Base-by-base conservation (phyloP, 2,888 invertebrate species). In the Agrochola litura region DNA sequence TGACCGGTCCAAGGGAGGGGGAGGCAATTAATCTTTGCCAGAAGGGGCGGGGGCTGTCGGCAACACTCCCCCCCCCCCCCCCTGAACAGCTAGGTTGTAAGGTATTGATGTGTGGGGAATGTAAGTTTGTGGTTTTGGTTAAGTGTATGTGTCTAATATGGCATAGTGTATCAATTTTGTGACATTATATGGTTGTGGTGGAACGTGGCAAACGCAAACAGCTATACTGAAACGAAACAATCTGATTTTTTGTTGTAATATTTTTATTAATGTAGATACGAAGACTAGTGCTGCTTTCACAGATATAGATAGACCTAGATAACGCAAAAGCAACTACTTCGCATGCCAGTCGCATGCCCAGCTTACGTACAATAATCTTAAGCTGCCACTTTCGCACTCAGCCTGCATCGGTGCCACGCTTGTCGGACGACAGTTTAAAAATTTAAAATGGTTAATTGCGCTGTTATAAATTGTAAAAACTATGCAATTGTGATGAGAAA, bases 1-100 rank as follows among this genome's bases (percentile, higher is more conserved):
- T 86, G 84, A 76, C 86, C 81, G 76, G 84, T 64, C 37, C 64
- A 49, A 49, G 69, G 69, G 66, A 76, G 79, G 72, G 81, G 82
- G 78, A 72, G 82, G 88, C 86, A 88, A 90, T 90, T 90, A 90
- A 90, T 90, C 90, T 89, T 86, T 66, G 54, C 69, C 37, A 68
- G 67, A 58, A 19, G 78, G 56, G 80, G 76, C 81, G 63, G 52
- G 16, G 41, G 58, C 78, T 86, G 90, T 90, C 90, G 76, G 81
- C 71, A 84, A 72, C 88, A 88, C 80, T 76, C 72, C 58, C 70
- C n/a, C 70, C 22, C 72, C 72, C 58, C 70, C n/a, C 70, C 22
- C 72, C 65, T n/a, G n/a, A 82, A 81, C 84, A 56, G 69, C 60
- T 76, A 66, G 68, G 22, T 60, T 64, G 58, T 71, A 63, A 80